Percentiles rank a stretch among this genome's conserved stretches.
Evolutionary conservation across 2,888 invertebrate species (phyloP).

Genomic region (Rhamphomyia laevipes): DNA sequence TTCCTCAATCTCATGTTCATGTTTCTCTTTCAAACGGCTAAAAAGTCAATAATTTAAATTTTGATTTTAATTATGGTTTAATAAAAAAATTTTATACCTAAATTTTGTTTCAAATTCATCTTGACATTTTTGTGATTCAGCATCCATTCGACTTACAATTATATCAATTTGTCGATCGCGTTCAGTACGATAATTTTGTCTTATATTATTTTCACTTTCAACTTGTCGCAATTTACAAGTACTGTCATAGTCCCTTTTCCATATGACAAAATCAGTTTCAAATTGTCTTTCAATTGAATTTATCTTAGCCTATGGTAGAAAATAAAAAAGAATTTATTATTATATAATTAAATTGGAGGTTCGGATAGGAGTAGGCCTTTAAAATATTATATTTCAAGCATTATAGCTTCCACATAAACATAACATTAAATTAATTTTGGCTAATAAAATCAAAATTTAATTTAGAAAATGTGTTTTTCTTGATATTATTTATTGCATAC

Average conservation of each 20-base stretch:
- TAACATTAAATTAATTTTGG: too few relatives aligned
- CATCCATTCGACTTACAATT: constrained; percentile 35
- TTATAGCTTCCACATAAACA: too few relatives aligned
- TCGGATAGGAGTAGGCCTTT: not conserved
- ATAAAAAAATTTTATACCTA: constrained; percentile 16
- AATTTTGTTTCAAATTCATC: constrained; percentile 34
- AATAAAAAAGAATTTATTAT: too few relatives aligned
- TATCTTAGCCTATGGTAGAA: constrained; percentile 42
- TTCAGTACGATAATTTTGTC: constrained; percentile 58
- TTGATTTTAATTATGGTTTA: not conserved
- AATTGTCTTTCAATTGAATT: constrained; percentile 45
- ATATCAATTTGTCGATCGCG: constrained; percentile 66
- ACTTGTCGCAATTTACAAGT: constrained; percentile 40
- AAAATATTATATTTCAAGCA: not conserved
- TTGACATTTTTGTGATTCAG: constrained; percentile 29
- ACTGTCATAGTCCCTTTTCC: constrained; percentile 46
- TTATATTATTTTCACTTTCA: constrained; percentile 54
- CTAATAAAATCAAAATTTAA: too few relatives aligned
- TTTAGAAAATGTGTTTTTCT: too few relatives aligned
- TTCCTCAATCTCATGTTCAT: constrained; percentile 56
- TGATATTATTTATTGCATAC: too few relatives aligned
- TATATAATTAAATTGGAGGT: not conserved
- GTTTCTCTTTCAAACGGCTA: constrained; percentile 65
- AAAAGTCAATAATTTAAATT: constrained; percentile 12
- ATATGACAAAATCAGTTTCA: constrained; percentile 48